Evolutionary conservation across 2,113 vertebrate species (phyloP).

Genomic region (Proteles cristata): DNA sequence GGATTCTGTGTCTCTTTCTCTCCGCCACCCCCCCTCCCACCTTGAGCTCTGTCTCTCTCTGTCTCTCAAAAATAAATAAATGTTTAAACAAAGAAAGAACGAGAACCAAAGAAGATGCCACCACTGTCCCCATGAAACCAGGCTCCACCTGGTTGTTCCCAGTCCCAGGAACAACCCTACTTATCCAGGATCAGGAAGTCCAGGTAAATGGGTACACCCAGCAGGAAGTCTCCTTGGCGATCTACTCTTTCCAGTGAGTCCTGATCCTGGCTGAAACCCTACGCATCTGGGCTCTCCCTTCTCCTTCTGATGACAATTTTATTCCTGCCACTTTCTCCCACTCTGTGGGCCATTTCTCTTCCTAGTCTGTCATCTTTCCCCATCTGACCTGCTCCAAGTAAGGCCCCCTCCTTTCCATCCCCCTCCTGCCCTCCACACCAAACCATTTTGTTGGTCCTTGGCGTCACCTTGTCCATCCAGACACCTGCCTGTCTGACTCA

Average conservation of each 20-base stretch:
- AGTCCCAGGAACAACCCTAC: not conserved
- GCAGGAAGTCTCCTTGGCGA: not conserved
- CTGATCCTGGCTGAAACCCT: not conserved
- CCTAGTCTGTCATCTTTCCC: not conserved
- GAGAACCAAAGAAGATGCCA: not conserved
- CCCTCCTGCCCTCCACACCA: not conserved
- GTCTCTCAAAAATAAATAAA: too few relatives aligned
- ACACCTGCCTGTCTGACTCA: not conserved
- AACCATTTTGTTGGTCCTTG: not conserved
- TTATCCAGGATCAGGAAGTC: not conserved
- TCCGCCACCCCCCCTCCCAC: too few relatives aligned
- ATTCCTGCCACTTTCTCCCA: not conserved
- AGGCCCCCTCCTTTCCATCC: not conserved
- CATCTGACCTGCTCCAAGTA: not conserved
- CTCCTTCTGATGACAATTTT: not conserved
- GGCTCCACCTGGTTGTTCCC: not conserved
- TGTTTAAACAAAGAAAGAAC: too few relatives aligned
- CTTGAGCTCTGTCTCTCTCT: too few relatives aligned
- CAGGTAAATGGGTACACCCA: accelerated
- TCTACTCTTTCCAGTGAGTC: not conserved
- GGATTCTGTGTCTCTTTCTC: too few relatives aligned
- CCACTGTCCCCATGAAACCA: not conserved
- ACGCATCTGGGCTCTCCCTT: accelerated
- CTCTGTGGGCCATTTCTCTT: not conserved
- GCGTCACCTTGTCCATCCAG: not conserved